A percentile compares a stretch with the other conserved stretches of the same genome.
Conservation (phyloP, 1,140 invertebrate genomes). For the Acromyrmex charruanus region DNA sequence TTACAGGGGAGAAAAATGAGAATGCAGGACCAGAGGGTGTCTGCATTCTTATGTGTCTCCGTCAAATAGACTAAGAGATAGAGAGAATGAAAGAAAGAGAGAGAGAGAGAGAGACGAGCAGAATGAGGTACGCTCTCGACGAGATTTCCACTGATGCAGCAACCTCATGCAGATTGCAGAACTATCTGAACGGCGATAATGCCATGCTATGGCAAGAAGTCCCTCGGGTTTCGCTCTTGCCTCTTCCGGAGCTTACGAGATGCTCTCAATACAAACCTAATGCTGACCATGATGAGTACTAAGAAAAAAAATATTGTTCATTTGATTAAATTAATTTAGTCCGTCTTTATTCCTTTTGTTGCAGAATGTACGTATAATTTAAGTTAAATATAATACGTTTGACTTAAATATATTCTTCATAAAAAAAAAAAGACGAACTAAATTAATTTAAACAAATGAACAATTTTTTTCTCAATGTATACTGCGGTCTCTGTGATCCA, state of each 20-base stretch:
- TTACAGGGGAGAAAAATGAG: slow-evolving; percentile 34
- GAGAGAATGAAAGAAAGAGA: not conserved
- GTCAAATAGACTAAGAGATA: not conserved
- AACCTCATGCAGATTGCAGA: slow-evolving; percentile 53
- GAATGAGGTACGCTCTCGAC: slow-evolving; percentile 27
- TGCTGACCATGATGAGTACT: not conserved
- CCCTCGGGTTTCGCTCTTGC: slow-evolving; percentile 19
- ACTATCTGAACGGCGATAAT: slow-evolving; percentile 45
- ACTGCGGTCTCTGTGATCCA: not conserved
- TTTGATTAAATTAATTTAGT: not conserved
- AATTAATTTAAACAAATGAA: too few species aligned
- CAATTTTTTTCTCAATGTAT: too few species aligned
- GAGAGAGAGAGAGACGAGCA: too few species aligned
- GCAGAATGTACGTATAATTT: too few species aligned
- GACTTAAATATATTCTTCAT: too few species aligned
- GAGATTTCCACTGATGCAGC: slow-evolving; percentile 48
- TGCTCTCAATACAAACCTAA: slow-evolving; percentile 11
- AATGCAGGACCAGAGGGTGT: not conserved
- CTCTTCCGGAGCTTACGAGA: slow-evolving; percentile 30
- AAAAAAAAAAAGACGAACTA: too few species aligned
- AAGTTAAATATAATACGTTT: too few species aligned
- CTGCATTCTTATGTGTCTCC: slow-evolving; percentile 16
- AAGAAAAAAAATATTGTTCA: too few species aligned
- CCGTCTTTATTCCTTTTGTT: too few species aligned
- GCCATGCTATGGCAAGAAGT: slow-evolving; percentile 20